Evolutionary conservation across 1,140 invertebrate genomes (phyloP).

Genomic region (Nomia melanderi): DNA sequence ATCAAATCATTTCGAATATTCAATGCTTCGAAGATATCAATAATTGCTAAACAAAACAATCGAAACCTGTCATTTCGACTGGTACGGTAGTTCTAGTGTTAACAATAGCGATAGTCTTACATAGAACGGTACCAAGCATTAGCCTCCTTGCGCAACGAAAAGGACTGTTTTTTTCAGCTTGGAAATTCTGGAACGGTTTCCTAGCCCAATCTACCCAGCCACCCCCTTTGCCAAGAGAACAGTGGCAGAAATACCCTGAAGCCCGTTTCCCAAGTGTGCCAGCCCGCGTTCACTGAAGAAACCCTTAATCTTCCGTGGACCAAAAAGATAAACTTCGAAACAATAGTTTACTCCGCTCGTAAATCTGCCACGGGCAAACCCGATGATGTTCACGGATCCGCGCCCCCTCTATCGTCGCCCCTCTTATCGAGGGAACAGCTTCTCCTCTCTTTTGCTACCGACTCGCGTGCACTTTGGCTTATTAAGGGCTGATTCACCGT

Average conservation of each 20-base stretch:
- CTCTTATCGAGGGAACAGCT: background rate
- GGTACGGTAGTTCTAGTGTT: too few species aligned
- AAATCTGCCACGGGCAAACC: constrained; percentile 6
- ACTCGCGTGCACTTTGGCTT: constrained; percentile 77
- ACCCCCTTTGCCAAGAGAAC: background rate
- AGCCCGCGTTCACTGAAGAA: background rate
- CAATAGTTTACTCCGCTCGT: constrained; percentile 5
- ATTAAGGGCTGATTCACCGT: constrained; percentile 71
- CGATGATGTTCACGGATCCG: constrained; percentile 7
- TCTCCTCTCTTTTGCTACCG: constrained; percentile 68
- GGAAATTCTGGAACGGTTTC: too few species aligned
- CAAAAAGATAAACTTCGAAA: constrained; percentile 21
- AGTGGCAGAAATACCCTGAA: background rate
- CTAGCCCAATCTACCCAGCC: too few species aligned
- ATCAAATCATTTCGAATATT: too few species aligned
- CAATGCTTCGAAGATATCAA: too few species aligned
- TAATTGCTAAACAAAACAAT: too few species aligned
- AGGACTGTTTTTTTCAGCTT: too few species aligned
- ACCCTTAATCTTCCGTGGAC: background rate
- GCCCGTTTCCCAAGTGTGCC: background rate
- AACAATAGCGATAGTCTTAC: too few species aligned
- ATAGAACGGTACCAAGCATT: too few species aligned
- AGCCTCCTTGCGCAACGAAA: too few species aligned
- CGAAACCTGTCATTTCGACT: too few species aligned
- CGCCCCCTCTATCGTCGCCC: background rate